Conservation (phyloP, 1,140 invertebrate species). For the Cyphomyrmex costatus region DNA sequence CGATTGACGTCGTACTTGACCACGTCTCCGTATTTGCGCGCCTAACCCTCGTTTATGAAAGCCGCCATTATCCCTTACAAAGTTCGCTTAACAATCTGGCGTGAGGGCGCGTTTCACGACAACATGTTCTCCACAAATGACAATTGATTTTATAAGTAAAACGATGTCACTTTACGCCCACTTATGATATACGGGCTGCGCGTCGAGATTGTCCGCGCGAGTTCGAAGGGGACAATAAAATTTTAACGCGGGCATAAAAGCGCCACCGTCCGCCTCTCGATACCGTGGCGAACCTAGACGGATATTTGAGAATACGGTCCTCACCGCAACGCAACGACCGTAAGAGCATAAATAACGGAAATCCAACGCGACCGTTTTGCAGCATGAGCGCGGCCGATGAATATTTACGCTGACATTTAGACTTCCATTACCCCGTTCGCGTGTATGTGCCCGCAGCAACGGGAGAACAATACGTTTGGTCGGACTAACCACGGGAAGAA, state of each 20-base stretch:
- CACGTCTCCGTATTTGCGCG: not conserved
- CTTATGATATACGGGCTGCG: conserved; percentile 44
- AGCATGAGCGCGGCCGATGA: conserved; percentile 30
- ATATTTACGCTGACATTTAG: conserved; percentile 63
- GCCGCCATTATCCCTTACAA: conserved; percentile 31
- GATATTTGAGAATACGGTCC: conserved; percentile 53
- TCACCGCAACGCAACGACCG: conserved; percentile 38
- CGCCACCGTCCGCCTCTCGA: conserved; percentile 45
- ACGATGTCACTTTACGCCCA: conserved; percentile 60
- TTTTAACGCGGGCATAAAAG: conserved; percentile 61
- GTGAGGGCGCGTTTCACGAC: not conserved
- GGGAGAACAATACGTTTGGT: conserved; percentile 30
- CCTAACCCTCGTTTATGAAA: conserved; percentile 19
- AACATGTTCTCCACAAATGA: conserved; percentile 38
- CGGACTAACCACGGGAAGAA: conserved; percentile 10
- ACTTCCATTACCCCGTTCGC: conserved; percentile 35
- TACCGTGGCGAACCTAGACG: conserved; percentile 22
- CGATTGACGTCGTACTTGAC: not conserved
- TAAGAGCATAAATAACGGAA: conserved; percentile 62
- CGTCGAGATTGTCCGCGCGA: conserved; percentile 33
- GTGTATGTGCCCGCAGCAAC: not conserved
- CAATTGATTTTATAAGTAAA: conserved; percentile 60
- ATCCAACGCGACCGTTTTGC: conserved; percentile 54
- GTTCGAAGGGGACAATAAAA: conserved; percentile 39
- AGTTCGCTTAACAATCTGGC: conserved; percentile 17